Base-by-base conservation (phyloP, 2,888 invertebrate genomes). In the Leptinotarsa juncta region DNA sequence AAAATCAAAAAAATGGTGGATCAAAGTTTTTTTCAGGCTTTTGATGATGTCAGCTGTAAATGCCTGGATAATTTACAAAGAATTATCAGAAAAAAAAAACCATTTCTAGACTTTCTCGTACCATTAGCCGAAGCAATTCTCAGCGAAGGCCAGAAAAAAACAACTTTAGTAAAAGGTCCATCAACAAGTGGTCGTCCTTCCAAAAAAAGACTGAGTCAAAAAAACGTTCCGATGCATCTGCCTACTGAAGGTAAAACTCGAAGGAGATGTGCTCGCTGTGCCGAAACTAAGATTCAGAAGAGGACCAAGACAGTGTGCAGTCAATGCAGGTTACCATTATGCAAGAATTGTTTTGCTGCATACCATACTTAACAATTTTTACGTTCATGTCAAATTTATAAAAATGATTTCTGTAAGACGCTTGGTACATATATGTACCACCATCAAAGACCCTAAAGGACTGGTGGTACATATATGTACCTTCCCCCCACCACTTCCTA, bases 121-220 rank as follows among this genome's bases (percentile, higher is more conserved):
- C 23, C 23, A 23, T 57, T 57, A 15, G 57, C 57, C 10, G 49
- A 66, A 66, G 48, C 66, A 66, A 49, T 66, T 66, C 48, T 66
- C 14, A 48, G 23, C 48, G 66, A 66, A 48, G 49, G 66, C 20
- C 12, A 49, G 50, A 66, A 66, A 66, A 66, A 66, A 16, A 48
- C n/a, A 20, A 65, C 70, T 67, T 62, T 70, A 70, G 65, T 62
- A 70, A 70, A 65, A 70, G 53, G 65, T 65, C 70, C 62, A 70
- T 65, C 70, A 62, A 70, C 65, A 70, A 70, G 65, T 62, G 65
- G 62, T 51, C 53, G 70, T 70, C 57, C 69, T 69, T 57, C 57
- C 69, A 69, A 69, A 69, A 69, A n/a, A 69, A 69, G 32, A 57
- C 69, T 69, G 18, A 66, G 53, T 67, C 69, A 14, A 69, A 69